Base-by-base conservation (phyloP, 2,113 vertebrate genomes). In the Chionis minor region DNA sequence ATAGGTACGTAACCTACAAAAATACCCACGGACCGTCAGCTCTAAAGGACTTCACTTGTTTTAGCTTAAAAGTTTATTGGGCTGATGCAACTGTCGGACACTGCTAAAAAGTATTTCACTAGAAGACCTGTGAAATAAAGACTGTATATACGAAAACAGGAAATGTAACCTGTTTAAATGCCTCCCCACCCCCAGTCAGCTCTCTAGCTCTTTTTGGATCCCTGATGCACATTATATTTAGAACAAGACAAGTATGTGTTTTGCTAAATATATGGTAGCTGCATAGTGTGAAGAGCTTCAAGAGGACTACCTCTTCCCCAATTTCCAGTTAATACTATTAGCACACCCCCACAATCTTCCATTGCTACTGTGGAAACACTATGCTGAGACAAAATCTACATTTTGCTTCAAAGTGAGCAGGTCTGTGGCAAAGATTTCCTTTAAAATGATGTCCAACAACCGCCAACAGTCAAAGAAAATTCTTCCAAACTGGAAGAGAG, bases 1-100 rank as follows among this genome's bases (percentile, higher is more conserved):
- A 45, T 7, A 45, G 3, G 6, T 14, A 75, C 0, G 0, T 55
- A 66, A 44, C 1, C 0, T 42, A 85, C 10, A 77, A 44, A 94
- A 88, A 66, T 14, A 78, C 11, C 62, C 10, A 32, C 22, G 33
- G 30, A 51, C 10, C 56, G 13, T 30, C 54, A 77, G 5, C n/a
- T 93, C 23, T 38, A 33, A 66, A 79, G 12, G 42, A 62, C 9
- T 78, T 89, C 5, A 62, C 14, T 58, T 65, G 6, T 70, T 86
- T 82, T 44, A 94, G 44, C 21, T 88, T 49, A 67, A 74, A 71
- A 87, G 38, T 58, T 28, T 56, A 47, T 56, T 22, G 24, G 21
- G 16, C 23, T 82, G 49, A 82, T 69, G 4, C 14, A 47, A 63
- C 35, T 49, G 77, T 1, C 59, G 26, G n/a, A 89, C 40, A 32